A percentile compares a stretch with the other conserved stretches of the same genome.
Evolutionary conservation across 2,888 invertebrate genomes (phyloP).

Genomic region (Coleophora flavipennella): DNA sequence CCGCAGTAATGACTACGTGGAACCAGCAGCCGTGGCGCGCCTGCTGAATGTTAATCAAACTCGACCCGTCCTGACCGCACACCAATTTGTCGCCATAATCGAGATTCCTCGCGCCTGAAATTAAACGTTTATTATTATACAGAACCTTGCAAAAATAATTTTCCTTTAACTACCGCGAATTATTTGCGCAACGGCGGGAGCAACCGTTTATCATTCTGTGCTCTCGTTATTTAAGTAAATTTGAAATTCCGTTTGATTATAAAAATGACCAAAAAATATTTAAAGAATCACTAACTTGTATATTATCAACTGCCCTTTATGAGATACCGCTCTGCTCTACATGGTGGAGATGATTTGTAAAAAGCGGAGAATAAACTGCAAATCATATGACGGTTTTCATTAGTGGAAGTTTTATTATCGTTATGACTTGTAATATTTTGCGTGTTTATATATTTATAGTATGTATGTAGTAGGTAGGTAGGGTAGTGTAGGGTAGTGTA

Average conservation of each 20-base stretch:
- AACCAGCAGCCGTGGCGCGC: conserved; percentile 30
- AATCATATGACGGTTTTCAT: conserved; percentile 24
- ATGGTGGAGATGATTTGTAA: conserved; percentile 26
- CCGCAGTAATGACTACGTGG: conserved; percentile 37
- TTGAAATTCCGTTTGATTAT: conserved; percentile 16
- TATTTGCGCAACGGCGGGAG: conserved; percentile 16
- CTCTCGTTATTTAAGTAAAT: conserved; percentile 16
- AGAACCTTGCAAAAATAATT: conserved; percentile 19
- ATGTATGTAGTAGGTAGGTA: too few species aligned
- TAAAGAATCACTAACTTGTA: conserved; percentile 9
- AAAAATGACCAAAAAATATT: conserved; percentile 15
- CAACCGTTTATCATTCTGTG: conserved; percentile 15
- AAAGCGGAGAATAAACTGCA: conserved; percentile 29
- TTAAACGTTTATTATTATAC: conserved; percentile 44
- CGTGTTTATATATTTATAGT: too few species aligned
- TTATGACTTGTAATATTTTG: too few species aligned
- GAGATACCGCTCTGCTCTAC: conserved; percentile 33
- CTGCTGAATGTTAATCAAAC: conserved; percentile 46
- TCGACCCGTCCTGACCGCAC: conserved; percentile 32
- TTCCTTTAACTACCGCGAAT: conserved; percentile 16
- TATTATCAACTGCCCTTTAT: conserved; percentile 25
- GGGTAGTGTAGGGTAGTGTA: too few species aligned
- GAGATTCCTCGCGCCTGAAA: conserved; percentile 53
- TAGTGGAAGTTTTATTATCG: conserved; percentile 44
- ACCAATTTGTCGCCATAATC: conserved; percentile 59